Conservation (phyloP, 2,888 invertebrate species). For the Tachina fera region DNA sequence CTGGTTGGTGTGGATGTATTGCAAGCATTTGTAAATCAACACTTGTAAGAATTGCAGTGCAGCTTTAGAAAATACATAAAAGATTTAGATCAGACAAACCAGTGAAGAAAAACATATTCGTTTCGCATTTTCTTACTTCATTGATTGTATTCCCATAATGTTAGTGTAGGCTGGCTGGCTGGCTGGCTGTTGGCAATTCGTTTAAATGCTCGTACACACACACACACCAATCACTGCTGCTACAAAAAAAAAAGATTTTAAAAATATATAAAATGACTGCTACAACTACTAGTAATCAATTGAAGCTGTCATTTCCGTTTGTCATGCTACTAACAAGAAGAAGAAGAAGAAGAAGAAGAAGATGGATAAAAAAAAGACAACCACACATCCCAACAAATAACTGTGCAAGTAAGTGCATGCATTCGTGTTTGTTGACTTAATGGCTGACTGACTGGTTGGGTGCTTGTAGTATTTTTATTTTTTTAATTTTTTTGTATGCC, state of each 20-base stretch:
- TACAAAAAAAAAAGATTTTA: background rate
- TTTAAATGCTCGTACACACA: background rate
- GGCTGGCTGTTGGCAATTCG: conserved; percentile 14
- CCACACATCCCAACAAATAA: conserved; percentile 37
- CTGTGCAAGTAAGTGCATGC: conserved; percentile 37
- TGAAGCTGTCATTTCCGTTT: conserved; percentile 69
- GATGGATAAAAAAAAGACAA: background rate
- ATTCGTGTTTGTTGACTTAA: conserved; percentile 22
- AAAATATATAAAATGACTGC: conserved; percentile 13
- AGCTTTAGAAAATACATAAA: conserved; percentile 18
- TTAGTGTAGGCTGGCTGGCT: conserved; percentile 32
- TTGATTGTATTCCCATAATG: conserved; percentile 49
- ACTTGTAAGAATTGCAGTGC: conserved; percentile 14
- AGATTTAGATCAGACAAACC: conserved; percentile 16
- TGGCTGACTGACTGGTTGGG: conserved; percentile 3
- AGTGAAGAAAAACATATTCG: conserved; percentile 21
- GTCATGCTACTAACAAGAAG: conserved; percentile 59
- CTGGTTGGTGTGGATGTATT: background rate
- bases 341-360: background rate
- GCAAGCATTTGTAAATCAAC: conserved; percentile 30
- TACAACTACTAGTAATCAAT: conserved; percentile 59
- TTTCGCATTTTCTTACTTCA: conserved; percentile 20
- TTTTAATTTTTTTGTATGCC: background rate
- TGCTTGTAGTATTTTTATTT: background rate
- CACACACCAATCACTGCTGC: background rate